Conservation (phyloP, 2,797 vertebrate species). For the Channallabes apus region DNA sequence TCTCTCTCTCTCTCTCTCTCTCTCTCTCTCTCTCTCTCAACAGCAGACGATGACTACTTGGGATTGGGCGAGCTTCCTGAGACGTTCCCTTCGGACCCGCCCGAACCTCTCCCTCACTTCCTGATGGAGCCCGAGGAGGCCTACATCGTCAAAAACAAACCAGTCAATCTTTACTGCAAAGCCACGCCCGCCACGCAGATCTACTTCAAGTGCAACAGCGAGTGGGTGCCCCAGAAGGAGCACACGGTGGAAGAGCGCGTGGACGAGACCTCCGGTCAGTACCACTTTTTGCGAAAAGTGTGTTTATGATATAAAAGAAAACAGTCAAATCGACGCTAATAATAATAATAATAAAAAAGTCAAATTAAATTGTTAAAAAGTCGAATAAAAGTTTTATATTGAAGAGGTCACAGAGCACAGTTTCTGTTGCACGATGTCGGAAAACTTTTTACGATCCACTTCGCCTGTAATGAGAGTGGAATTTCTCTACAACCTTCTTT, state of each 20-base stretch:
- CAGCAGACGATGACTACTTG: conserved; percentile 92
- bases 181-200: conserved; percentile 97
- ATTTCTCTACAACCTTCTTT: conserved; percentile 35
- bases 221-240: conserved; percentile 99
- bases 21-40: not conserved
- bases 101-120: conserved; percentile 93
- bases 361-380: too few relatives aligned
- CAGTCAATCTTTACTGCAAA: conserved; percentile 94
- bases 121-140: conserved; percentile 95
- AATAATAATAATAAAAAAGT: not conserved
- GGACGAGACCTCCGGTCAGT: conserved; percentile 94
- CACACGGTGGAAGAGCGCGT: conserved; percentile 93
- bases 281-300: not conserved
- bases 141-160: conserved; percentile 98
- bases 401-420: not conserved
- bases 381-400: not conserved
- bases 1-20: conserved; percentile 12
- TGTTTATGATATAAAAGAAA: not conserved
- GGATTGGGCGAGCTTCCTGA: conserved; percentile 93
- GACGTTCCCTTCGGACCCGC: conserved; percentile 95
- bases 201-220: conserved; percentile 99
- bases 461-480: conserved; percentile 45
- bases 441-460: conserved; percentile 34
- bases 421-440: not conserved
- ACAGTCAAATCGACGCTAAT: not conserved